Base-by-base conservation (phyloP, 2,888 invertebrate species). In the Sinopyrophorus schimmeli region DNA sequence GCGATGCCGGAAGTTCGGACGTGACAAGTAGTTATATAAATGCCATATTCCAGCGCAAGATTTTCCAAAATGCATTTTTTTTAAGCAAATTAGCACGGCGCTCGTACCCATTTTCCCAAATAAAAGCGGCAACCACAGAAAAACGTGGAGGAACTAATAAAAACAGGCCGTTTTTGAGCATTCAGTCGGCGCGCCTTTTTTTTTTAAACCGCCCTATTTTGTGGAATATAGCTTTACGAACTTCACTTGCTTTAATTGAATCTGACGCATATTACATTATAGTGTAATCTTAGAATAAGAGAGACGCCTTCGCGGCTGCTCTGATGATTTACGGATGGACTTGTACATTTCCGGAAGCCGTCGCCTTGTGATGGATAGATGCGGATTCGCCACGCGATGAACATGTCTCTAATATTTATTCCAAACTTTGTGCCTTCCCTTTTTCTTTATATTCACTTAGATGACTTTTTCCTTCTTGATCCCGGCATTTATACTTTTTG, bases 241-340 rank as follows among this genome's bases (percentile, higher is more conserved):
- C 30, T 51, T 27, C 20, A 18, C 39, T 28, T 38, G 46, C 34
- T 48, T 47, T 54, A 54, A 54, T 54, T 54, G 50, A 50, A 54
- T 54, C 18, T 23, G 42, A 47, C 40, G 39, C 49, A 42, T 40
- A 50, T 53, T 53, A 43, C 40, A 40, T 53, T 35, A 50, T 31
- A 34, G 41, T 28, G 40, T 32, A 44, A 49, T 48, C 43, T 49
- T 44, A 37, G 35, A 49, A 49, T 49, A 49, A 38, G 35, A 38
- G 51, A 47, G 30, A 32, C 38, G 42, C 41, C 35, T 47, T 39
- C 37, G 35, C 40, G 53, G 40, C 34, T 31, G 39, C 41, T 52
- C 38, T 28, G 38, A 55, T 55, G 54, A 55, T 55, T 55, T 55
- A 55, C 47, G 48, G 42, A 44, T 47, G 43, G 42, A 54, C 50